Base-by-base conservation (phyloP, 2,888 invertebrate genomes). In the Drosophila paranaensis region DNA sequence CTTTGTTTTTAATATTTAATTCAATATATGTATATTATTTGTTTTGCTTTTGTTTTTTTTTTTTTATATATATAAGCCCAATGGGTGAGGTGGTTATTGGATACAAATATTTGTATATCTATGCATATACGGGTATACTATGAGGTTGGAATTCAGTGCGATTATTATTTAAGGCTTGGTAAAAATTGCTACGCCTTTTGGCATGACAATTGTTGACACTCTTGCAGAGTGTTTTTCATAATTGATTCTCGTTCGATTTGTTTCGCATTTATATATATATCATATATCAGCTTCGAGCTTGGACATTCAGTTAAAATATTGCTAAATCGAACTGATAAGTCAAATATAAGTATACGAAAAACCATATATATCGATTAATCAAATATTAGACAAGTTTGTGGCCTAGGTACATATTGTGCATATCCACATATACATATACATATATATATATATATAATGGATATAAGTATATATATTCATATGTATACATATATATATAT, bases 201-300 rank as follows among this genome's bases (percentile, higher is more conserved):
- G 53, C 40, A 25, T 25, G 37, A 14, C 40, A 37, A 40, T 66
- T 43, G 35, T 10, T 6, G 16, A 20, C 60, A 39, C 66, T 27
- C 46, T 39, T 25, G 51, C 48, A 54, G 48, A 48, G 16, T 50
- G 48, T 33, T 30, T 50, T 33, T 43, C 37, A 9, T 8, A 53
- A 54, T 53, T 27, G 33, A 40, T 14, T 33, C 27, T 53, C 46
- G 14, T 57, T 54, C 58, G 37, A 27, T 71, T 53, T 54, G 33
- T 40, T 51, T 53, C n/a, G n/a, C 27, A 42, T 33, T 9, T 16
- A 35, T 13, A 50, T 39, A 6, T 20, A 27, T 51, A 10, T 20
- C n/a, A 55, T 14, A 16, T 58, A 20, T 51, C 46, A 67, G 62
- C 61, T 67, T 66, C 64, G 42, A 78, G 82, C 75, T 65, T 69